Evolutionary conservation across 2,888 invertebrate genomes (phyloP), one percentile per base, ranked within the genome.

Genomic region (Mimumesa dahlbomi): DNA sequence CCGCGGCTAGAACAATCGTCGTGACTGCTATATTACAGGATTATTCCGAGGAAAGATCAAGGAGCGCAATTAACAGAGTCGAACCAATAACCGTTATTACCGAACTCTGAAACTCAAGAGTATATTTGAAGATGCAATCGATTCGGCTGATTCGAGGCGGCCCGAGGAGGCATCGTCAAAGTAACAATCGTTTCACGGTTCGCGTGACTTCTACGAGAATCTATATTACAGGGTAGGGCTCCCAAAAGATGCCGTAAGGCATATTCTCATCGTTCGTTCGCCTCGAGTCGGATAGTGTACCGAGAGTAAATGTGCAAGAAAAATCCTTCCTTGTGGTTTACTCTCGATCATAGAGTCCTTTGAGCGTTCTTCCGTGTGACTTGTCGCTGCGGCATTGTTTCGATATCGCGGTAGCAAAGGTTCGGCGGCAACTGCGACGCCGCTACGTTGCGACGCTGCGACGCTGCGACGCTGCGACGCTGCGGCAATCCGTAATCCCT

Each of bases 401-500:
- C 81, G 56, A 40, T 59, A 50, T 62, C 62, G 70, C 56, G 52
- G 64, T 61, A 43, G 40, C 56, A 57, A 64, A 53, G 58, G 63
- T 54, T 46, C 53, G 25, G 11, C 40, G 53, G 43, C 62, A 40
- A 68, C 57, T 50, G 66, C 68, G 54, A 69, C 75, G 69, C 70
- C 69, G 69, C 77, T 76, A 72, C 73, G 73, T 70, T 75, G 75
- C 74, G 74, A 69, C 75, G 69, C 70, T 71, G 69, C 77, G 77
- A 72, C 73, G 73, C 70, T 75, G 75, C 74, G 74, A n/a, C n/a
- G n/a, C n/a, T n/a, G n/a, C n/a, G n/a, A 69, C 75, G 69, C 70
- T 71, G 69, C 77, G 77, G 73, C 73, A 73, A 71, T 75, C 75
- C 74, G 74, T 79, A 81, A 82, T 79, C 81, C 74, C 77, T 63